Base-by-base conservation (phyloP, 2,113 vertebrate species). In the Cichladusa arquata region DNA sequence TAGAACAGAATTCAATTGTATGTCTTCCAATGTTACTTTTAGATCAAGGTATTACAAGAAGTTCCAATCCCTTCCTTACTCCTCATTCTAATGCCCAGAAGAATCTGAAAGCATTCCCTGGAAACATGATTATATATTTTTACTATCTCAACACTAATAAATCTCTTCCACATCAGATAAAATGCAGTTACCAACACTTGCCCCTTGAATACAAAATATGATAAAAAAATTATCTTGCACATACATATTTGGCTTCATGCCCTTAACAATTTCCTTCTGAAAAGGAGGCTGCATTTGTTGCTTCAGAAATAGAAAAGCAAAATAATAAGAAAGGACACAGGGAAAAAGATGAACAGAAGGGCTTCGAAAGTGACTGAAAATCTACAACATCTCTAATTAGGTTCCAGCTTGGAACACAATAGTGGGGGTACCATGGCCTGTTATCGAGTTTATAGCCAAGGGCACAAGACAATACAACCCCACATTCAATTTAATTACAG, bases 401-500 rank as follows among this genome's bases (percentile, higher is more conserved):
- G 85, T 93, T 96, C 88, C 86, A 96, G 89, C 86, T 98, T 91
- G 88, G 91, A 92, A 70, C 91, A 90, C 92, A 89, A 90, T 74
- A 70, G 86, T 87, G 80, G 84, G 81, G 86, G 60, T 70, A 92
- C 86, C 73, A 57, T 48, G 74, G 83, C 94, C 92, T 92, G 89
- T 76, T 84, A 95, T 91, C 85, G 92, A 96, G 88, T 96, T 96
- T 91, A 95, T 62, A 93, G 92, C 90, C 93, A 88, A 45, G 44
- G 91, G 92, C 73, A 50, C 57, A 78, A 92, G 92, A 95, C 94
- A 87, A 91, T 85, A 83, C 86, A 96, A 82, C 58, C 92, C 95
- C 86, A 93, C 50, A 94, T 90, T 95, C 92, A 95, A 93, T 96
- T 95, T 95, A 97, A 97, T 97, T 96, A 97, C 95, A 97, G 96